Evolutionary conservation across 2,888 invertebrate genomes (phyloP).

Genomic region (Synergus itoensis): DNA sequence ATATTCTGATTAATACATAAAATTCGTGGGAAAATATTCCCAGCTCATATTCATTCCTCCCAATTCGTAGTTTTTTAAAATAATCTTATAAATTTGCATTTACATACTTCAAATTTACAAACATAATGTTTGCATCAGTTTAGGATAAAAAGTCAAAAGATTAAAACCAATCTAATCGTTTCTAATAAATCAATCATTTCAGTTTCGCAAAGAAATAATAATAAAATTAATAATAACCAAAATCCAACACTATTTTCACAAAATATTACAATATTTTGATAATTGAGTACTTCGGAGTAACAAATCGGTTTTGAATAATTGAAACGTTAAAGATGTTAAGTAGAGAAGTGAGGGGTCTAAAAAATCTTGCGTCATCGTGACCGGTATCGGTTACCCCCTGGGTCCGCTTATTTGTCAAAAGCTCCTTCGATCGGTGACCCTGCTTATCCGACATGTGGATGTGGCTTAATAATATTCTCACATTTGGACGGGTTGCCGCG

Average conservation of each 20-base stretch:
- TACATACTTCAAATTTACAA: no score
- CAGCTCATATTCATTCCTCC: not conserved
- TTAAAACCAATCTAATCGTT: no score
- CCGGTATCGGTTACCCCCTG: conserved; percentile 53
- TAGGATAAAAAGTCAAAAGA: no score
- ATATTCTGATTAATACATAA: conserved; percentile 5
- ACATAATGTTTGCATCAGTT: no score
- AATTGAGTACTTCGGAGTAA: not conserved
- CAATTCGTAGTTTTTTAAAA: not conserved
- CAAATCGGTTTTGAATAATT: not conserved
- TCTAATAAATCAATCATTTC: no score
- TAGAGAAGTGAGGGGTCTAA: not conserved
- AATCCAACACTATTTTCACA: not conserved
- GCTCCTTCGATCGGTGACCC: conserved; percentile 53
- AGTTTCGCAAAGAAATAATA: no score
- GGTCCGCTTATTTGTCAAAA: conserved; percentile 66
- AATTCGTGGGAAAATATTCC: conserved; percentile 23
- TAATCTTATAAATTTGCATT: no score
- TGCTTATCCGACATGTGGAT: conserved; percentile 17
- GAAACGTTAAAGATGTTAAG: conserved; percentile 1
- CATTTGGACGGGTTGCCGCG: conserved; percentile 65
- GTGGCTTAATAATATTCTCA: conserved; percentile 69
- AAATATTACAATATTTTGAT: not conserved
- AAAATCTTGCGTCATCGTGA: not conserved
- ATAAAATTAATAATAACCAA: no score